These are phyloP conservation scores for Tipula lateralis DNA, from an alignment of 2,888 invertebrate genomes.

Conservation along the genomic window DNA sequence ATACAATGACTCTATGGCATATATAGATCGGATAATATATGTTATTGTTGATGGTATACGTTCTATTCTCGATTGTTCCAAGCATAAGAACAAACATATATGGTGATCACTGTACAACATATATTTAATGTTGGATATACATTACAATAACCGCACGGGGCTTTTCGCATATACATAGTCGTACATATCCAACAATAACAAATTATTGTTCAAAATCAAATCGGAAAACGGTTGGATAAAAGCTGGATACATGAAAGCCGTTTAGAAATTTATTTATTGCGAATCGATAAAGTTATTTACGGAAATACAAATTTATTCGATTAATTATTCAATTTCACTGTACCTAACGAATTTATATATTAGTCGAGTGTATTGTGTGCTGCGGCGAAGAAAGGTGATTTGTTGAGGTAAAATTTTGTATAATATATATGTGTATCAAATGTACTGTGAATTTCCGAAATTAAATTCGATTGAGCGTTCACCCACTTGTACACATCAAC, in stretches of 20 bases:
- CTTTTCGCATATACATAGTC: no score
- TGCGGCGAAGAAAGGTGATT: not conserved
- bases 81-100: not conserved
- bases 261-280: not conserved
- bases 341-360: not conserved
- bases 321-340: constrained; percentile 11
- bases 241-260: not conserved
- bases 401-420: not conserved
- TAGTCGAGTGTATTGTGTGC: not conserved
- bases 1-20: not conserved
- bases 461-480: not conserved
- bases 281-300: not conserved
- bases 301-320: not conserved
- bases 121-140: not conserved
- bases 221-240: not conserved
- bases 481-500: not conserved
- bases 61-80: not conserved
- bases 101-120: not conserved
- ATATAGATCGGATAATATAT: not conserved
- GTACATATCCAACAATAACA: not conserved
- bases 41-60: not conserved
- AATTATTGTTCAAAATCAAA: not conserved
- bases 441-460: not conserved
- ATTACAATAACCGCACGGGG: not conserved
- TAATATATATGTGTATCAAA: not conserved